These are phyloP conservation scores for Drosophila mayaguana DNA, from an alignment of 2,888 invertebrate species.

Conservation along the genomic window DNA sequence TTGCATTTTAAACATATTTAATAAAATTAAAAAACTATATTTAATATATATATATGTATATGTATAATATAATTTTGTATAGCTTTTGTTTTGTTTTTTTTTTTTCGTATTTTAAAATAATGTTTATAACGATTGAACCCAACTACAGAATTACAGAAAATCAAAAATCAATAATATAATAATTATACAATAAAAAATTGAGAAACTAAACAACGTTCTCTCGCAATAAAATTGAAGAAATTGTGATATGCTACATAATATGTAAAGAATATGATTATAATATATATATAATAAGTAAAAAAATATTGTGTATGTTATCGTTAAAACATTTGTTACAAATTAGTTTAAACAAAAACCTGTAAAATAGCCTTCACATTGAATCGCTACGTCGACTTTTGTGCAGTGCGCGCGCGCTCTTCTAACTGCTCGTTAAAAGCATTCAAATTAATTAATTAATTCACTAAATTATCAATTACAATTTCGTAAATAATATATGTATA, in stretches of 20 bases:
- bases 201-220: constrained; percentile 24
- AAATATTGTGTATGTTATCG: constrained; percentile 23
- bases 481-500: constrained; percentile 41
- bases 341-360: constrained; percentile 79
- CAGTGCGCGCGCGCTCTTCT: constrained; percentile 47
- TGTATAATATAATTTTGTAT: constrained; percentile 65
- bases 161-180: constrained; percentile 60
- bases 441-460: constrained; percentile 55
- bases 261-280: constrained; percentile 16
- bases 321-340: constrained; percentile 53
- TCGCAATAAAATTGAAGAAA: constrained; percentile 10
- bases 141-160: constrained; percentile 72
- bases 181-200: constrained; percentile 66
- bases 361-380: constrained; percentile 80
- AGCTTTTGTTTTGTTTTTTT: constrained; percentile 53
- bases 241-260: constrained; percentile 37
- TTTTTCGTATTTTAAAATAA: constrained; percentile 29
- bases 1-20: constrained; percentile 72
- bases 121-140: constrained; percentile 78
- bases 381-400: constrained; percentile 51
- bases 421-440: constrained; percentile 44
- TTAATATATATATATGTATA: constrained; percentile 43
- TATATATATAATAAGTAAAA: constrained; percentile 16
- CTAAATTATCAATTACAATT: constrained; percentile 58
- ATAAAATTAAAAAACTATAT: constrained; percentile 72